Evolutionary conservation across 2,797 vertebrate genomes (phyloP), one percentile per base, ranked within the genome.

Genomic region (Setipinna tenuifilis): DNA sequence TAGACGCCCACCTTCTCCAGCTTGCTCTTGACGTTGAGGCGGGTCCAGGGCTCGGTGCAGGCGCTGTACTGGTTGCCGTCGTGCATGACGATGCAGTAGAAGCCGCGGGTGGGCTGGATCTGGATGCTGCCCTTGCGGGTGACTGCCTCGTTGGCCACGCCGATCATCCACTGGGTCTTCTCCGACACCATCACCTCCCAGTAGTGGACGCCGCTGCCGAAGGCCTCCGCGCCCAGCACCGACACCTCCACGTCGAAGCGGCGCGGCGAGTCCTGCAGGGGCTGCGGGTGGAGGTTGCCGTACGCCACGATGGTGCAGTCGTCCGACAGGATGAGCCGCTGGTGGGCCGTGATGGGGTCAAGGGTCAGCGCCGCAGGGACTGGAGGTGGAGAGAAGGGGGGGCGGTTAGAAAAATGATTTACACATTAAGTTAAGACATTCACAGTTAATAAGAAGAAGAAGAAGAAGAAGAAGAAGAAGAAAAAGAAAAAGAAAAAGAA

Each of bases 141-240:
- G 0, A 98, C 97, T 0, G 96, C 96, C 93, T 99, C 98, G 0
- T 96, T 96, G 0, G 98, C 98, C 93, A 99, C 93, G 9, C 98
- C 98, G 0, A 99, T 98, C 97, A 99, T 98, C 98, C 98, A 99
- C 94, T 99, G 98, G 44, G 98, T 99, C 92, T 99, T 99, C 93
- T 99, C 98, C 0, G 97, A 98, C 88, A 99, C 98, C 94, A 98
- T 97, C 92, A 99, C 98, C 91, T 99, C 98, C 98, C 98, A 99
- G 94, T 99, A 99, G 89, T 99, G 98, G 41, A 98, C 96, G 0
- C 98, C 98, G 0, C 95, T 89, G 0, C 92, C 92, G 0, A 99
- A 98, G 84, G 97, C 97, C 93, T 98, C 96, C 0, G 97, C 93
- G 0, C 98, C 98, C 92, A 99, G 93, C 68, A 99, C 98, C 0